Evolutionary conservation across 2,113 vertebrate genomes (phyloP).

Genomic region (Chunga burmeisteri): DNA sequence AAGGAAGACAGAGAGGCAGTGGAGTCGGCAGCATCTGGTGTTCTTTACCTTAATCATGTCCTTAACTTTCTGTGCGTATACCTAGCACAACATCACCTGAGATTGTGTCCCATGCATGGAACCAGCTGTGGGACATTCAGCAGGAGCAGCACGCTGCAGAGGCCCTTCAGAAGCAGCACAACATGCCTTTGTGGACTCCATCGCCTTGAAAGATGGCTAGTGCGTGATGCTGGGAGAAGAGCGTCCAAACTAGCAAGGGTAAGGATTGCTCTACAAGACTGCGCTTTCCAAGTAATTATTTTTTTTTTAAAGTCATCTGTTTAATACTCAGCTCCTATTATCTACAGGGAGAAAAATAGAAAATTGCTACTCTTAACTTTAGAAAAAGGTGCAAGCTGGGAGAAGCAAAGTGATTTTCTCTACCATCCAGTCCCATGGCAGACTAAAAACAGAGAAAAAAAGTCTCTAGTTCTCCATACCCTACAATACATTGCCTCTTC

Average conservation of each 20-base stretch:
- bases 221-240: background rate
- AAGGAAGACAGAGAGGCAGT: background rate
- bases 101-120: rapidly evolving
- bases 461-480: background rate
- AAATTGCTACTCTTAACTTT: background rate
- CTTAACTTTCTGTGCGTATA: background rate
- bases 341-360: background rate
- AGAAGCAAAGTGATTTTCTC: background rate
- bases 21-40: background rate
- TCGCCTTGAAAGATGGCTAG: background rate
- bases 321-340: background rate
- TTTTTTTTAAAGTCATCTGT: background rate
- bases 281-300: background rate
- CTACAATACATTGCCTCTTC: background rate
- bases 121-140: background rate
- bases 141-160: background rate
- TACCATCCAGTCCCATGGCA: background rate
- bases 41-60: background rate
- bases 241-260: background rate
- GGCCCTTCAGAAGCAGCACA: background rate
- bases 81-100: rapidly evolving
- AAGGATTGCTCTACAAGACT: background rate
- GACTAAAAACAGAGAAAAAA: background rate
- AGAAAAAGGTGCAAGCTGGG: background rate
- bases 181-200: rapidly evolving